phyloP scores from a whole-genome alignment of 2,888 invertebrate species.

The Pteria penguin region DNA sequence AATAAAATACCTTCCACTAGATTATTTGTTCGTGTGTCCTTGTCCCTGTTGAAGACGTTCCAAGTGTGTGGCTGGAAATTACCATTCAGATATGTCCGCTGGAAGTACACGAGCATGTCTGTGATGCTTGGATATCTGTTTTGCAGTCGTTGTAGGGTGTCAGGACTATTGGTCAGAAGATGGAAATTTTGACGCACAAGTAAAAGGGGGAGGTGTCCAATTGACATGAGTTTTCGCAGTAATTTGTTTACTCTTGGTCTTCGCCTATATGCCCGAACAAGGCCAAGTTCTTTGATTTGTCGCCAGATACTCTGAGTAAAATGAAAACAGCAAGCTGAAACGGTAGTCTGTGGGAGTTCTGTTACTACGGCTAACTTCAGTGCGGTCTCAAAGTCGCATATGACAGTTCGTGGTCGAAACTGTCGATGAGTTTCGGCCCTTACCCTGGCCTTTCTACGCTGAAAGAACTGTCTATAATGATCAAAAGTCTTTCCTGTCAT shows the following conservation, averaged over 20 bases:
- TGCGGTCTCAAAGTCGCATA: too few relatives aligned
- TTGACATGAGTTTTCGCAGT: conserved; percentile 17
- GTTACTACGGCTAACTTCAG: conserved; percentile 23
- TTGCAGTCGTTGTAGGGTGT: background rate
- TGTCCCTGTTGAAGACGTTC: conserved; percentile 24
- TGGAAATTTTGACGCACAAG: too few relatives aligned
- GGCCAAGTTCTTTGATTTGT: conserved; percentile 22
- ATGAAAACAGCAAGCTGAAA: conserved; percentile 22
- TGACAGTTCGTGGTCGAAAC: too few relatives aligned
- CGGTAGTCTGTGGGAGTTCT: conserved; percentile 9
- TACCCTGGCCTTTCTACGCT: background rate
- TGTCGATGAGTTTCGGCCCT: too few relatives aligned
- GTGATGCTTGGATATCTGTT: too few relatives aligned
- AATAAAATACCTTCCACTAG: conserved; percentile 24
- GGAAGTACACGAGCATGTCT: too few relatives aligned
- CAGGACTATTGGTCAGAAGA: too few relatives aligned
- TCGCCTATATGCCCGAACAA: background rate
- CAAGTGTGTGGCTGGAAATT: background rate
- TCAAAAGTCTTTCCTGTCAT: conserved; percentile 12
- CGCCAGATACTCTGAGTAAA: conserved; percentile 30
- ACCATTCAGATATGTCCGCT: too few relatives aligned
- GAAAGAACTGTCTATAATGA: conserved; percentile 9
- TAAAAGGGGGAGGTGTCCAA: conserved; percentile 17
- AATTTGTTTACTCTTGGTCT: too few relatives aligned
- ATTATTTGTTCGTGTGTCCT: conserved; percentile 27